These are phyloP conservation scores for Drosophila melanica DNA, from an alignment of 1,140 invertebrate species.

Conservation along the genomic window DNA sequence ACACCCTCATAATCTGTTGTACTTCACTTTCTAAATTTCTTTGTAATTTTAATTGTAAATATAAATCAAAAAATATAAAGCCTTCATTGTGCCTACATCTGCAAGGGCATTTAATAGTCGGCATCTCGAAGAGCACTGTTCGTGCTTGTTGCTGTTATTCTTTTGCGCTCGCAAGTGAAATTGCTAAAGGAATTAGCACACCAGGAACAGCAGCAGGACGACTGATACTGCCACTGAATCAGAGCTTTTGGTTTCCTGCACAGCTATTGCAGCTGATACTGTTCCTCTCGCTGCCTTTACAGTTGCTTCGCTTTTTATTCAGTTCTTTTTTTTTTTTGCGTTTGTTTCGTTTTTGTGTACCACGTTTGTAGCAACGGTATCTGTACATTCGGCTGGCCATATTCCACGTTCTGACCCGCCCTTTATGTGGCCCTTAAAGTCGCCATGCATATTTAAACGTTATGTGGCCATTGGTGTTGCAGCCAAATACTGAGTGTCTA, in stretches of 20 bases:
- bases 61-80: too few species aligned
- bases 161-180: constrained; percentile 55
- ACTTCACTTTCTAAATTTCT: too few species aligned
- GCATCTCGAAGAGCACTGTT: background rate
- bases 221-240: constrained; percentile 37
- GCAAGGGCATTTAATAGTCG: constrained; percentile 13
- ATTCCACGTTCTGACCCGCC: constrained; percentile 18
- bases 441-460: constrained; percentile 78
- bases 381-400: constrained; percentile 52
- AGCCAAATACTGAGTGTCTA: constrained; percentile 38
- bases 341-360: background rate
- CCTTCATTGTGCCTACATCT: too few species aligned
- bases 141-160: constrained; percentile 34
- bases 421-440: constrained; percentile 51
- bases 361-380: constrained; percentile 47
- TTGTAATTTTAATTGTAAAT: too few species aligned
- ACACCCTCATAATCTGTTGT: too few species aligned
- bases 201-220: constrained; percentile 44
- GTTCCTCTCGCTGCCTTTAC: too few species aligned
- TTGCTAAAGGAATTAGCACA: constrained; percentile 80
- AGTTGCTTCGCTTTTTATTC: too few species aligned
- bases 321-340: too few species aligned
- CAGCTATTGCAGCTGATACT: background rate
- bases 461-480: constrained; percentile 68
- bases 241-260: constrained; percentile 17